Conservation (phyloP, 2,888 invertebrate species). For the Dyspetes luteomarginatus region DNA sequence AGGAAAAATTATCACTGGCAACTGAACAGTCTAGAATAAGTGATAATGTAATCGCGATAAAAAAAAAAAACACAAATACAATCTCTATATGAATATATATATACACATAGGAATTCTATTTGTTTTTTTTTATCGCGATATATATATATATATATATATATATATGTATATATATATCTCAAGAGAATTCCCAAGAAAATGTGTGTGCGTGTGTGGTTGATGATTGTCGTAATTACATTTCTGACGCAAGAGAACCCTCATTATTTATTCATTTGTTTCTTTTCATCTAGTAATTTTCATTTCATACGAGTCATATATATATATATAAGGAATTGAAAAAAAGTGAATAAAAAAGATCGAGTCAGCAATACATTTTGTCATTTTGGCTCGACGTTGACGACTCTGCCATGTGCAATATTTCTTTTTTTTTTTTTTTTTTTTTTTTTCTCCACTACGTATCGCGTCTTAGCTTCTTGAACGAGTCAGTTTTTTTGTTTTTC, state of each 20-base stretch:
- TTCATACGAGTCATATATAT: conserved; percentile 24
- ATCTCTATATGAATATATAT: too few species aligned
- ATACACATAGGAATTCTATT: too few species aligned
- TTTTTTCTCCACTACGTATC: conserved; percentile 43
- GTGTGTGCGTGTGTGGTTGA: conserved; percentile 14
- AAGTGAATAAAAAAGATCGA: conserved; percentile 20
- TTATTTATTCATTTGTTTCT: conserved; percentile 42
- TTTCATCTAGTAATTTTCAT: conserved; percentile 45
- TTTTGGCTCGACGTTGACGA: conserved; percentile 34
- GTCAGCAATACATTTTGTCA: conserved; percentile 41
- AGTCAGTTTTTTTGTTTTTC: not conserved
- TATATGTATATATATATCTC: conserved; percentile 18
- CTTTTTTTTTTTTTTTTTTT: conserved; percentile 37
- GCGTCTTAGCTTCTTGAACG: not conserved
- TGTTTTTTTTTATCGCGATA: too few species aligned
- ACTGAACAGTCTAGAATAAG: too few species aligned
- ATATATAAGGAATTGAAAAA: not conserved
- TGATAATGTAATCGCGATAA: not conserved
- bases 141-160: too few species aligned
- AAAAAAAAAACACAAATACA: not conserved
- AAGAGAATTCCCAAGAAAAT: conserved; percentile 21
- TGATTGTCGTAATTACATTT: conserved; percentile 48
- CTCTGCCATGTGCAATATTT: conserved; percentile 21
- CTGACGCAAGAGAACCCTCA: conserved; percentile 54
- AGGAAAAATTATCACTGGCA: not conserved